phyloP scores from a whole-genome alignment of 2,888 invertebrate genomes.

The Diarsia mendica region DNA sequence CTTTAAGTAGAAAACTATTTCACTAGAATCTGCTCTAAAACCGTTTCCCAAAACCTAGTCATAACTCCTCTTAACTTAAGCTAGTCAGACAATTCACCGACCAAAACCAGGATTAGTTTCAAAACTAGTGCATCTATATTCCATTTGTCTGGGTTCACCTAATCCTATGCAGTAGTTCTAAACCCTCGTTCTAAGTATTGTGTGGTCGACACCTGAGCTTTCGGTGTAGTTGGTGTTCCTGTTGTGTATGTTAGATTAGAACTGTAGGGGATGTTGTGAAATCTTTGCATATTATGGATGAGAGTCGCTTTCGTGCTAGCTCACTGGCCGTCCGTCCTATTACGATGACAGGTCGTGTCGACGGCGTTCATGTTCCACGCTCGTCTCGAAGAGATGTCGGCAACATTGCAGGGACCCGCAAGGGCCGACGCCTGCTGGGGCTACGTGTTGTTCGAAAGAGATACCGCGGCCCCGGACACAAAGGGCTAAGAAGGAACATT shows the following conservation, averaged over 20 bases:
- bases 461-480: no score
- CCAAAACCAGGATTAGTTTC: slow-evolving; percentile 2
- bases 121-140: slow-evolving; percentile 17
- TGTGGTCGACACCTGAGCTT: slow-evolving; percentile 19
- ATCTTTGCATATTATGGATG: no score
- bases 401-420: no score
- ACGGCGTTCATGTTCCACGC: no score
- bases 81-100: neutral
- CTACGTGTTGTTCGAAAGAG: no score
- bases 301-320: no score
- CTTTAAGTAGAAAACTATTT: no score
- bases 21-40: neutral
- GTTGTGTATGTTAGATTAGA: slow-evolving; percentile 1
- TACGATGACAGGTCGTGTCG: no score
- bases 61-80: neutral
- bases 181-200: neutral
- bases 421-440: no score
- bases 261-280: neutral
- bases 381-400: no score
- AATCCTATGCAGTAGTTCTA: slow-evolving; percentile 15
- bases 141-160: neutral
- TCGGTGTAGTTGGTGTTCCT: neutral
- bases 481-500: no score
- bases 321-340: no score
- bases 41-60: neutral